Evolutionary conservation across 2,113 vertebrate genomes (phyloP).

Genomic region (Catharus minimus): DNA sequence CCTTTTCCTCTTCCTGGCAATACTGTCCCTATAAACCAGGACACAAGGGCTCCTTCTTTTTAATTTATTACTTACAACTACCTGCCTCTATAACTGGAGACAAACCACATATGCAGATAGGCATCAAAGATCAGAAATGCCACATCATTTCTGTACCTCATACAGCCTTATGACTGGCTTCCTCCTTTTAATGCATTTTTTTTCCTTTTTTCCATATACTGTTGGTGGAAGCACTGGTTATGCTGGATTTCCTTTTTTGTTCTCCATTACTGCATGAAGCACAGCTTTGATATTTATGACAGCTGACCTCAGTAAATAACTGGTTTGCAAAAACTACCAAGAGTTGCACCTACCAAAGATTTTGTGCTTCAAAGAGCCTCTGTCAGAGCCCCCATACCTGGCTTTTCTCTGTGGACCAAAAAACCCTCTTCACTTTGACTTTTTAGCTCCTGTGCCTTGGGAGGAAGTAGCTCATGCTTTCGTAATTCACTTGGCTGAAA

Average conservation of each 20-base stretch:
- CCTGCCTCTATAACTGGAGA: neutral
- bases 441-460: neutral
- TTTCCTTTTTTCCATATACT: neutral
- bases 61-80: neutral
- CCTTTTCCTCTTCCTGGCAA: too few relatives aligned
- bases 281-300: neutral
- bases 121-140: neutral
- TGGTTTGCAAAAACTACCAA: neutral
- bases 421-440: neutral
- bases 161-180: neutral
- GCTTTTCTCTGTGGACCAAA: neutral
- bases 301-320: neutral
- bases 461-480: neutral
- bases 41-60: neutral
- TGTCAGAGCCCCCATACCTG: neutral
- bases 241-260: neutral
- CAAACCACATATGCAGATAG: neutral
- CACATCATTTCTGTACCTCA: neutral
- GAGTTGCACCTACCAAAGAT: neutral
- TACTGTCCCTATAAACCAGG: too few relatives aligned
- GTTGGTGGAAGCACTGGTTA: neutral
- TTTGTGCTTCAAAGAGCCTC: neutral
- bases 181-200: neutral
- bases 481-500: neutral
- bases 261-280: neutral